Conservation (phyloP, 2,113 vertebrate species). For the Rousettus leschenaultii region DNA sequence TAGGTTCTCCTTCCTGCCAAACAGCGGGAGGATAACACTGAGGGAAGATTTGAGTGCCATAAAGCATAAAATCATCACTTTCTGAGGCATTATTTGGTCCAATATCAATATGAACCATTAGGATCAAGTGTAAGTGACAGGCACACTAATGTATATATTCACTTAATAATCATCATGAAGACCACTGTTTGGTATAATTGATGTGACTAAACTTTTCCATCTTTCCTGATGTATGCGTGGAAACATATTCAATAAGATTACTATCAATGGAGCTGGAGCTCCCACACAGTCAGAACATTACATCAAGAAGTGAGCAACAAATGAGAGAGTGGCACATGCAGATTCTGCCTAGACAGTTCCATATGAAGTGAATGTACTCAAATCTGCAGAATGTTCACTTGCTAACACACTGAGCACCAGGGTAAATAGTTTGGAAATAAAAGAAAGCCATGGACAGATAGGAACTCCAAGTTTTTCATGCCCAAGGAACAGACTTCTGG, state of each 20-base stretch:
- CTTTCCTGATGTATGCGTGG: conserved; percentile 61
- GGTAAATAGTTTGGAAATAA: background rate
- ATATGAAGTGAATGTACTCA: background rate
- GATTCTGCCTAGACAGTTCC: background rate
- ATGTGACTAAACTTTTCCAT: conserved; percentile 59
- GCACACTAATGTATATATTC: background rate
- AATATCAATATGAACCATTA: conserved; percentile 52
- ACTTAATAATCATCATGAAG: conserved; percentile 1
- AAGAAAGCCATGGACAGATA: background rate
- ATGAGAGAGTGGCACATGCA: background rate
- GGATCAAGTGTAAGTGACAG: conserved; percentile 21
- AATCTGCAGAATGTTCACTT: background rate
- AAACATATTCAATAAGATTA: conserved; percentile 44
- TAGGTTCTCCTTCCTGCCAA: background rate
- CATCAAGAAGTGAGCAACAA: background rate
- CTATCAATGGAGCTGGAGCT: conserved; percentile 64
- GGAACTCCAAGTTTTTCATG: background rate
- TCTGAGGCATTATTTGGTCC: background rate
- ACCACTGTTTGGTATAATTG: conserved; percentile 59
- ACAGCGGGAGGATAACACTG: background rate
- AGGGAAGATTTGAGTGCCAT: background rate
- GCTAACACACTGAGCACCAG: background rate
- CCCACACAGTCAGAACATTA: conserved; percentile 60
- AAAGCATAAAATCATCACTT: background rate
- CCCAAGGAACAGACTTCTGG: background rate